Evolutionary conservation across 2,888 invertebrate species (phyloP).

Genomic region (Ormia ochracea): DNA sequence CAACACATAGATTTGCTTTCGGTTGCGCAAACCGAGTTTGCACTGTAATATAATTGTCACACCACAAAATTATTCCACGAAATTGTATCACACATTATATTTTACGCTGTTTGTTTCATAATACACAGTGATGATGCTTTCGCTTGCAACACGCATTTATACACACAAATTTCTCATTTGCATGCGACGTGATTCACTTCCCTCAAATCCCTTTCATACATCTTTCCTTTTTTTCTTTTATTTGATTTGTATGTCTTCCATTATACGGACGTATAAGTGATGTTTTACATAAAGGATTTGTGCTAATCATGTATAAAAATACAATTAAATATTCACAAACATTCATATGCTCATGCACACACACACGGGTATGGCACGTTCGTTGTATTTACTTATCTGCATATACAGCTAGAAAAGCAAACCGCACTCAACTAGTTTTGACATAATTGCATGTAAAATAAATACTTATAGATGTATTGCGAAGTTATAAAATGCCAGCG

Average conservation of each 20-base stretch:
- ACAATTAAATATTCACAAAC: neutral
- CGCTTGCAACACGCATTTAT: neutral
- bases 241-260: neutral
- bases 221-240: neutral
- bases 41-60: neutral
- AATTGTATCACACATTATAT: neutral
- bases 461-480: too few species aligned
- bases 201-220: constrained; percentile 4
- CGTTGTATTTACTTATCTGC: too few species aligned
- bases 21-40: too few species aligned
- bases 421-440: too few species aligned
- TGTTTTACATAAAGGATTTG: constrained; percentile 8
- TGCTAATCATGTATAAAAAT: constrained; percentile 17
- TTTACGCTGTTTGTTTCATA: neutral
- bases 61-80: neutral
- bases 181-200: neutral
- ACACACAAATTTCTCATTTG: neutral
- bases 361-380: too few species aligned
- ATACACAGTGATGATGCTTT: neutral
- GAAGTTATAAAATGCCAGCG: too few species aligned
- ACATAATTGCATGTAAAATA: too few species aligned
- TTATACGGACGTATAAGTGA: neutral
- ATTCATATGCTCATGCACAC: too few species aligned
- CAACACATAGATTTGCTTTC: too few species aligned
- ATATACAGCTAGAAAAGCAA: too few species aligned